Percentiles rank a stretch among this genome's conserved stretches.
Evolutionary conservation across 1,140 invertebrate species (phyloP).

Genomic region (Proctacanthus coquilletti): DNA sequence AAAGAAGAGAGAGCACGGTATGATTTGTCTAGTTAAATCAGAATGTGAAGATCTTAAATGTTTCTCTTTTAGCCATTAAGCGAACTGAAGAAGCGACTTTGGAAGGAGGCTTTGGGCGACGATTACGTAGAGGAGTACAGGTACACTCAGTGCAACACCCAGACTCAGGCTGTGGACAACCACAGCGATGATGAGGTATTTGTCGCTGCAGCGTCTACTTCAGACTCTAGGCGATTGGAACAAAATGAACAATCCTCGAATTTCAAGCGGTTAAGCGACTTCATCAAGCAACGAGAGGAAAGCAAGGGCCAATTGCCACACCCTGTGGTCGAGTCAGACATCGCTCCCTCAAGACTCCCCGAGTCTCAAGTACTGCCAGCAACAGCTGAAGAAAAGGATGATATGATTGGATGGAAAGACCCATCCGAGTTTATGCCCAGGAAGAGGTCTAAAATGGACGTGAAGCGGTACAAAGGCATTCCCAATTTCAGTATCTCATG

Average conservation of each 20-base stretch:
- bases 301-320: too few species aligned
- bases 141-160: not conserved
- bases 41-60: not conserved
- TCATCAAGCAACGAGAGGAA: too few species aligned
- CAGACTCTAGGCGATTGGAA: too few species aligned
- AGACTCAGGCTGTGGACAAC: too few species aligned
- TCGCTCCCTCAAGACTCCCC: conserved; percentile 13
- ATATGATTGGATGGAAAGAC: conserved; percentile 25
- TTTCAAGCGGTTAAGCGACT: conserved; percentile 24
- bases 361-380: not conserved
- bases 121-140: not conserved
- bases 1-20: not conserved
- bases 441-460: conserved; percentile 7
- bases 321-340: too few species aligned
- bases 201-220: too few species aligned
- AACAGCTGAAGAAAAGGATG: conserved; percentile 9
- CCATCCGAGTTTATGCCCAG: conserved; percentile 17
- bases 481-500: conserved; percentile 26
- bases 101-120: conserved; percentile 13
- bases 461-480: conserved; percentile 13
- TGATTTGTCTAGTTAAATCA: not conserved
- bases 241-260: too few species aligned
- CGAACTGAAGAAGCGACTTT: conserved; percentile 32
- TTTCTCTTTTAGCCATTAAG: conserved; percentile 33
- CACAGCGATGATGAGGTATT: too few species aligned